These are phyloP conservation scores for Apistogramma diplotaenia DNA, from an alignment of 2,113 vertebrate species.

Conservation along the genomic window DNA sequence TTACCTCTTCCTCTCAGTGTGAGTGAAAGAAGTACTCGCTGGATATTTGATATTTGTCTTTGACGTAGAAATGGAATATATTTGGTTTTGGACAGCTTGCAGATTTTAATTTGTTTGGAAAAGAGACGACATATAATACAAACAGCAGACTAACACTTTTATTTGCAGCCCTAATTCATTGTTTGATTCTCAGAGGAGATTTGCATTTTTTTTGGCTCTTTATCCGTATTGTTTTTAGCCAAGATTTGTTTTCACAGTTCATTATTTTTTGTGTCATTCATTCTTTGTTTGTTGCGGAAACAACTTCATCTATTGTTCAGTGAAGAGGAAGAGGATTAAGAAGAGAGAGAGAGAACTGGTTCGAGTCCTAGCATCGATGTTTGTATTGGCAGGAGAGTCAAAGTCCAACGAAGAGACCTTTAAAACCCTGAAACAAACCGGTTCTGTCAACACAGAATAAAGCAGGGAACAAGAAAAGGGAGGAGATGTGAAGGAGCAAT, in stretches of 20 bases:
- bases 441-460: conserved; percentile 7
- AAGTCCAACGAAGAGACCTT: conserved; percentile 24
- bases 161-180: neutral
- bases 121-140: neutral
- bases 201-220: neutral
- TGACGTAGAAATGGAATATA: neutral
- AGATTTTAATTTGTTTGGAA: neutral
- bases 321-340: conserved; percentile 14
- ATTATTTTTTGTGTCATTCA: neutral
- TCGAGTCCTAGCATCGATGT: conserved; percentile 34
- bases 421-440: conserved; percentile 14
- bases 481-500: neutral
- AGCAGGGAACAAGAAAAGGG: neutral
- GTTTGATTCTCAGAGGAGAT: neutral
- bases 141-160: neutral
- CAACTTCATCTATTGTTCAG: neutral
- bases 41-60: neutral
- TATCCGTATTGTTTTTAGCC: neutral
- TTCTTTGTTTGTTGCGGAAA: neutral
- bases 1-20: neutral
- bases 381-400: conserved; percentile 45
- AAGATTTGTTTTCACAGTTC: neutral
- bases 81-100: neutral
- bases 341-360: conserved; percentile 25
- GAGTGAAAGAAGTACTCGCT: neutral